Conservation (phyloP, 1,140 invertebrate species). For the Platyura marginata region DNA sequence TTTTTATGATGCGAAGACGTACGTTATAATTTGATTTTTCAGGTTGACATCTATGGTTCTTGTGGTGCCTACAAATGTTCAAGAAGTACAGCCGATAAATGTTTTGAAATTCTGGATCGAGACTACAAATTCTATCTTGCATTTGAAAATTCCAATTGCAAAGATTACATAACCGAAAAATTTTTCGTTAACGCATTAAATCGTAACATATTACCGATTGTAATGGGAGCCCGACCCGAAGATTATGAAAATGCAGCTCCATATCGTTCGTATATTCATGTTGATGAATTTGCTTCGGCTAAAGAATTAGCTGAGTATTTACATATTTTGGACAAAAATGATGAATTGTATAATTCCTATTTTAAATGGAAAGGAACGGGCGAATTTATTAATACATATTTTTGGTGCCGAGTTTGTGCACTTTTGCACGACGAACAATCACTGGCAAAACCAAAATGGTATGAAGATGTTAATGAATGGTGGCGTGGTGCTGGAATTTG, state of each 20-base stretch:
- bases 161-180: slow-evolving; percentile 94
- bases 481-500: slow-evolving; percentile 61
- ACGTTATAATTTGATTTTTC: slow-evolving; percentile 2
- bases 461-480: slow-evolving; percentile 71
- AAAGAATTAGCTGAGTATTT: slow-evolving; percentile 72
- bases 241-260: slow-evolving; percentile 81
- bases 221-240: slow-evolving; percentile 82
- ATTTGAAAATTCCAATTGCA: slow-evolving; percentile 93
- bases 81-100: slow-evolving; percentile 56
- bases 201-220: slow-evolving; percentile 76
- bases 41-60: slow-evolving; percentile 83
- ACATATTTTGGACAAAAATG: slow-evolving; percentile 64
- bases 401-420: slow-evolving; percentile 88
- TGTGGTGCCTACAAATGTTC: slow-evolving; percentile 76
- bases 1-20: no score
- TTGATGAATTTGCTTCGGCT: slow-evolving; percentile 80
- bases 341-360: slow-evolving; percentile 80
- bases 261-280: slow-evolving; percentile 75
- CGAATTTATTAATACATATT: slow-evolving; percentile 86
- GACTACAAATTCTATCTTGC: slow-evolving; percentile 97
- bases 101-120: slow-evolving; percentile 77
- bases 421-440: slow-evolving; percentile 61
- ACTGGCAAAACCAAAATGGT: slow-evolving; percentile 36
- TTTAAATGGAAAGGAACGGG: slow-evolving; percentile 87
- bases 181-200: slow-evolving; percentile 89